Base-by-base conservation (phyloP, 1,140 invertebrate species). In the Nomia melanderi region DNA sequence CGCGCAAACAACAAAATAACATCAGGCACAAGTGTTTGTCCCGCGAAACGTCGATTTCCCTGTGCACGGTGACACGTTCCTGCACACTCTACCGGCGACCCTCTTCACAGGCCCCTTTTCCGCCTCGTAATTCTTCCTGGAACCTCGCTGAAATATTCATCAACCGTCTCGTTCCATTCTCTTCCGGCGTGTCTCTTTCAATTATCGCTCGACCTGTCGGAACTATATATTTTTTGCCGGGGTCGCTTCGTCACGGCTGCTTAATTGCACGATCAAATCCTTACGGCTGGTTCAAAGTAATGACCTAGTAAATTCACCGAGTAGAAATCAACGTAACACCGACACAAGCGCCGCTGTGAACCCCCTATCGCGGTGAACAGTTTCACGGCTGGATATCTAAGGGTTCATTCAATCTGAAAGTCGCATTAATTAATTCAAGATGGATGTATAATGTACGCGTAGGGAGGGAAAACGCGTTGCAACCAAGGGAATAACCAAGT, bases 1-100 rank as follows among this genome's bases (percentile, higher is more conserved):
- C 27, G 67, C 3, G 29, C 44, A 80, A 73, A 74, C 31, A 53
- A 66, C 50, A 53, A 29, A 81, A 66, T 78, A 81, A 79, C 47
- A 44, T 54, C 39, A 29, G n/a, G 25, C 33, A n/a, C n/a, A 5
- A 47, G 63, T 67, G 56, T 80, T 69, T 74, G 29, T 33, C 14
- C 59, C 39, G 29, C 31, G 29, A 73, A 56, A 31, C 39, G 41
- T 75, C 57, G 63, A 75, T 64, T 75, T 31, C 29, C 31, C 27
- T n/a, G 17, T 6, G 39, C 44, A 41, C n/a, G 27, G 36, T 11
- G 41, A 41, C 2, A 53, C 8, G 62, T 81, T 31, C 29, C n/a
- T n/a, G n/a, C 23, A 39, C 59, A 1, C 33, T 11, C 33, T 7
- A 14, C 9, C 23, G 5, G 6, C 56, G 14, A 7, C 14, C 23